Evolutionary conservation across 2,888 invertebrate genomes (phyloP), one percentile per base, ranked within the genome.

Genomic region (Platerodrilus igneus): DNA sequence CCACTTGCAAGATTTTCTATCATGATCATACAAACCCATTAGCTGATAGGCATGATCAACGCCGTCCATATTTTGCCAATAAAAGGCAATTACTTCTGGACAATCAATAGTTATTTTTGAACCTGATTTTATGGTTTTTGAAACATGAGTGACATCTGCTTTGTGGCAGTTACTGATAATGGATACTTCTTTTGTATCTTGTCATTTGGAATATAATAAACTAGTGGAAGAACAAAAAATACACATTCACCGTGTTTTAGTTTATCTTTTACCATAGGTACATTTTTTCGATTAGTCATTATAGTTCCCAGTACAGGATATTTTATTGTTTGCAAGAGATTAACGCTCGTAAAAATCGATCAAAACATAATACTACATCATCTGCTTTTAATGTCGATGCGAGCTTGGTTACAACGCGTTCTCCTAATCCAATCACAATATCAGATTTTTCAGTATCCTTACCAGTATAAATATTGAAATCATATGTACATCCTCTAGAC

Each of bases 391-490:
- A 21, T 29, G 29, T 37, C 8, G 29, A 37, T n/a, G 37, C 29
- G 29, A 37, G 31, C 36, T 47, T 37, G 36, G 35, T 51, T 38
- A 49, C 39, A 37, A 51, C 50, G 41, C n/a, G 45, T 48, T 47
- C 45, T 45, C 39, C 38, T n/a, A n/a, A n/a, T n/a, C n/a, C n/a
- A n/a, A n/a, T n/a, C n/a, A n/a, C n/a, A n/a, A n/a, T 54, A 37
- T 57, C 6, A 8, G 31, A 10, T 11, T 21, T 28, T 30, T 40
- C 17, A 13, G 26, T 18, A 31, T 51, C 50, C 55, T 51, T 56
- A 21, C 53, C 53, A 27, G 41, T 45, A 40, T 57, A 57, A 21
- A 57, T 40, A 27, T 58, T 44, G 22, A 38, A 43, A 41, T 57
- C 44, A 44, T 54, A 56, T 34, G 40, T n/a, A n/a, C 56, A 54